These are phyloP conservation scores for Cantharis nigra DNA, from an alignment of 2,888 invertebrate genomes.

Conservation along the genomic window DNA sequence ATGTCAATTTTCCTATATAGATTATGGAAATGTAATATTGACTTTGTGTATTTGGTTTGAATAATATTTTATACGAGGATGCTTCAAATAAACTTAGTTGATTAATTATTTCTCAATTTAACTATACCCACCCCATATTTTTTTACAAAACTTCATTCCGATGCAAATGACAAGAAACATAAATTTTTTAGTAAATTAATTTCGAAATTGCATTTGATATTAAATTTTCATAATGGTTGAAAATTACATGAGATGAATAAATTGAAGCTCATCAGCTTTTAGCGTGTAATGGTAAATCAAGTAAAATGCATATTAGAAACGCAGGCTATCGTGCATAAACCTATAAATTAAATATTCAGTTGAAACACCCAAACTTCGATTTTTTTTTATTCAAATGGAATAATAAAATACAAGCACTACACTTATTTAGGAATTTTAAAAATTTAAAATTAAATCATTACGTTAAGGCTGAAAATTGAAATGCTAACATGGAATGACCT, in stretches of 20 bases:
- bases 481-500: not conserved
- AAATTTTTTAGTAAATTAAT: not conserved
- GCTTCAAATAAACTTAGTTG: not conserved
- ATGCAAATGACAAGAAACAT: not conserved
- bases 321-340: not conserved
- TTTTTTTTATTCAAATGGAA: not conserved
- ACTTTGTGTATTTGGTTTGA: not conserved
- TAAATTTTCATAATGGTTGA: not conserved
- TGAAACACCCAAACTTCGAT: not conserved
- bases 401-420: not conserved
- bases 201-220: not conserved
- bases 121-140: not conserved
- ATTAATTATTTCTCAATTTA: not conserved
- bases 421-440: not conserved
- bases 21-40: not conserved
- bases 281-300: not conserved
- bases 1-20: not conserved
- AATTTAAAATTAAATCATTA: not conserved
- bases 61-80: not conserved
- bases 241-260: not conserved
- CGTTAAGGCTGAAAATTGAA: not conserved
- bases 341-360: not conserved
- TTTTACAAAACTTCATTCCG: not conserved
- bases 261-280: not conserved
- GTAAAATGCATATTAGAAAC: constrained; percentile 1